Percentiles rank a stretch among this genome's conserved stretches.
Conservation (phyloP, 2,797 vertebrate species). For the Coreius guichenoti region DNA sequence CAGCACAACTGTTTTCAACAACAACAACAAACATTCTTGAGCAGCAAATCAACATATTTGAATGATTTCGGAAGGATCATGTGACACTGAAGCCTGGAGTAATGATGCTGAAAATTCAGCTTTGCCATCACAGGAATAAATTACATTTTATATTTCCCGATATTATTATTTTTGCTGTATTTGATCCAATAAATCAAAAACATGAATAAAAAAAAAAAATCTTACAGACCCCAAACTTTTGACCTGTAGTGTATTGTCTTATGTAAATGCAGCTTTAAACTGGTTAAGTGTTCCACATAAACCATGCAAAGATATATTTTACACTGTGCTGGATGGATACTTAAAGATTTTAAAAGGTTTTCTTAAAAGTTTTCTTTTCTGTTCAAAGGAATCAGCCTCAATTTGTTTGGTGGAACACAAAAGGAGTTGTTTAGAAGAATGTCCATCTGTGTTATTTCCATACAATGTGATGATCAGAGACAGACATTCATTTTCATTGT, state of each 20-base stretch:
- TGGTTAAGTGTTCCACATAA: background rate
- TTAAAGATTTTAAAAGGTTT: background rate
- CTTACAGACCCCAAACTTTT: background rate
- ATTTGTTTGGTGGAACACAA: background rate
- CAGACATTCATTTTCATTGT: background rate
- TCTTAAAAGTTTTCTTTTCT: slow-evolving; percentile 15
- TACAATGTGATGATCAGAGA: background rate
- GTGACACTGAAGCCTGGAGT: background rate
- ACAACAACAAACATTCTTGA: background rate
- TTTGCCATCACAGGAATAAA: background rate
- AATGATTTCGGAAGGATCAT: background rate
- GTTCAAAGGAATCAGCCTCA: background rate
- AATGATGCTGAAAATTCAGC: background rate
- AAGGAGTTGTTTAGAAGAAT: slow-evolving; percentile 18
- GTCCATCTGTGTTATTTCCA: background rate
- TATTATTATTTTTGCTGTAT: background rate
- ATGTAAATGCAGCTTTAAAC: background rate
- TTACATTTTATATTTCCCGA: background rate
- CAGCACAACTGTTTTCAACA: background rate
- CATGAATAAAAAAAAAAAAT: background rate
- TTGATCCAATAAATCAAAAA: background rate
- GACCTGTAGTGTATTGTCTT: background rate
- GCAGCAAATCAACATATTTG: background rate
- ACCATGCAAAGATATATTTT: background rate
- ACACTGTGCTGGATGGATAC: background rate